Percentiles rank a stretch among this genome's conserved stretches.
Conservation (phyloP, 53 echinoderm and acorn worm genomes). For the Astropecten irregularis region DNA sequence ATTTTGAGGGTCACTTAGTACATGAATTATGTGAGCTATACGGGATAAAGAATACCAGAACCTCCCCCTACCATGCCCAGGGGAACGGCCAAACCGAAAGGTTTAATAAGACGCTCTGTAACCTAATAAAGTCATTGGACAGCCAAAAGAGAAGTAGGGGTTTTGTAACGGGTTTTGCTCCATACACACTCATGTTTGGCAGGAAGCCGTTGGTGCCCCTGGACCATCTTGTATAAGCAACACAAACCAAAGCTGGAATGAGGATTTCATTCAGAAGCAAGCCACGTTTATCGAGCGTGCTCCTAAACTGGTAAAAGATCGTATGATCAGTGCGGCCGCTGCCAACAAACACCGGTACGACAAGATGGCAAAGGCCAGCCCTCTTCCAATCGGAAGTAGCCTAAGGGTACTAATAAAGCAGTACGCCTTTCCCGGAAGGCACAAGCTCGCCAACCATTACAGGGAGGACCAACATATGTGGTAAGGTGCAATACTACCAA, state of each 20-base stretch:
- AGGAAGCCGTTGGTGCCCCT: neutral
- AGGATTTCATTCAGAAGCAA: neutral
- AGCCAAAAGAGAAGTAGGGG: too few species aligned
- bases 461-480: neutral
- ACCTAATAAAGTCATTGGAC: too few species aligned
- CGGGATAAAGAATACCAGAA: too few species aligned
- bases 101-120: too few species aligned
- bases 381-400: constrained; percentile 17
- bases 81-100: too few species aligned
- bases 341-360: neutral
- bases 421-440: constrained; percentile 2
- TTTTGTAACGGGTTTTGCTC: constrained; percentile 18
- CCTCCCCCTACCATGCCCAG: too few species aligned
- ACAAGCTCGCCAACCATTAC: constrained; percentile 17
- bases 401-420: constrained; percentile 9
- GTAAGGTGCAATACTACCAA: neutral
- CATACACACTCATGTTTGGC: neutral
- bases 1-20: too few species aligned
- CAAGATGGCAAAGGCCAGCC: neutral
- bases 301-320: constrained; percentile 19
- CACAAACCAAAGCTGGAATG: neutral
- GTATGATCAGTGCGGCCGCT: neutral
- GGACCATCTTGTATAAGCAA: constrained; percentile 18
- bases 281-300: constrained; percentile 12
- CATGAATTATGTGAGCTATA: too few species aligned